Evolutionary conservation across 2,888 invertebrate species (phyloP).

Genomic region (Apodemia zela): DNA sequence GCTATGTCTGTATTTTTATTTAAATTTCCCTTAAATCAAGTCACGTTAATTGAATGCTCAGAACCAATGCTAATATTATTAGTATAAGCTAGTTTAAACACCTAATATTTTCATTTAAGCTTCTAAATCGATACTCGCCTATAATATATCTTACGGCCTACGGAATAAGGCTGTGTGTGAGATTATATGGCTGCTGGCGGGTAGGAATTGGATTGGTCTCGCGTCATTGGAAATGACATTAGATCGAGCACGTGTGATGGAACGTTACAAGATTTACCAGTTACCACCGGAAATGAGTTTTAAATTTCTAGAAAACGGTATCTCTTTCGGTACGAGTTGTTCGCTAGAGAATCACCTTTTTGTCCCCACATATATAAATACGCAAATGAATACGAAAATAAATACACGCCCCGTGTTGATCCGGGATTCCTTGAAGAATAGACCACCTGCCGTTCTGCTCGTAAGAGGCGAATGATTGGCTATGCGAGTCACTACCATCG

Average conservation of each 20-base stretch:
- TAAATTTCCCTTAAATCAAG: too few species aligned
- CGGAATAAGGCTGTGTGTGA: conserved; percentile 56
- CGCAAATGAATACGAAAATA: too few species aligned
- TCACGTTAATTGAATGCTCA: background rate
- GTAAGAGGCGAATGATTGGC: too few species aligned
- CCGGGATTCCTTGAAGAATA: too few species aligned
- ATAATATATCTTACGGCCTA: conserved; percentile 44
- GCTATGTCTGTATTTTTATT: too few species aligned
- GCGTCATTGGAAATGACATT: conserved; percentile 66
- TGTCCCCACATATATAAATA: too few species aligned
- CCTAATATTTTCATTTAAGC: conserved; percentile 13
- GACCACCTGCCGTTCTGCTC: too few species aligned
- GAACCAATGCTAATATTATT: conserved; percentile 4
- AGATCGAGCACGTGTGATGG: conserved; percentile 50
- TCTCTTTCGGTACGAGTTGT: background rate
- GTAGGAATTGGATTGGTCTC: conserved; percentile 60
- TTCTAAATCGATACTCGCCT: background rate
- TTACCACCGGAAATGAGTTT: background rate
- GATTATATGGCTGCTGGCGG: conserved; percentile 66
- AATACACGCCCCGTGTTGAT: too few species aligned
- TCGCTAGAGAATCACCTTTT: background rate
- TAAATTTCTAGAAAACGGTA: conserved; percentile 1
- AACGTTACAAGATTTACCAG: background rate
- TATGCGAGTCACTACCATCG: too few species aligned
- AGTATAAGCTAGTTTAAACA: conserved; percentile 7